Evolutionary conservation across 2,113 vertebrate genomes (phyloP), one percentile per base, ranked within the genome.

Genomic region (human (Homo sapiens)): DNA sequence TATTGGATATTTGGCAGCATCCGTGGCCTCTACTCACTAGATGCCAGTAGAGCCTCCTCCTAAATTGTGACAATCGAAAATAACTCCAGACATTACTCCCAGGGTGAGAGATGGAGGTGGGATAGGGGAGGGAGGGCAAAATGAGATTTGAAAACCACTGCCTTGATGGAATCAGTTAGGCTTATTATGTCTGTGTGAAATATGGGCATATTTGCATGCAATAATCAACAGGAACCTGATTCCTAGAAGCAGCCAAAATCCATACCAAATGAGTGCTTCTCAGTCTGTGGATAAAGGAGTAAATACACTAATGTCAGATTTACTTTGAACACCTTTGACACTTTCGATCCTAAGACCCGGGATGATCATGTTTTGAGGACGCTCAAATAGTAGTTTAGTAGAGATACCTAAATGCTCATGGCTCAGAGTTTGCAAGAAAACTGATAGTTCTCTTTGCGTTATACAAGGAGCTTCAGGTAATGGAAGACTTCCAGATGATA

Each of bases 211-310:
- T 75, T 93, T 90, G 6, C 22, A 20, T 88, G 43, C 59, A 61
- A 1, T 72, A 76, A 79, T 83, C 83, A 57, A 64, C 25, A 82
- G 55, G 75, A 96, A 98, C 96, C 57, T 50, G 57, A 97, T 86
- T 72, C 52, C 38, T 90, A 82, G 32, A 93, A 82, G 57, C 22
- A 43, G 30, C 68, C 72, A 82, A 95, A 97, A 83, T 83, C 38
- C 50, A 75, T 73, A 22, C 45, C 83, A 86, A 90, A 55, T n/a
- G 57, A 80, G n/a, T 45, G 6, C 48, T 78, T 95, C 90, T 93
- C n/a, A 25, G 35, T 68, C 64, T 13, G 0, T 52, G 30, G 61
- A 82, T 73, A 55, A 96, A 43, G 22, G 93, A 75, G 30, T 68
- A 78, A 90, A 23, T 52, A 13, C 12, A 78, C 73, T 89, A 70